These are phyloP conservation scores for Oreochromis tanganicae DNA, from an alignment of 2,113 vertebrate species.

Conservation along the genomic window DNA sequence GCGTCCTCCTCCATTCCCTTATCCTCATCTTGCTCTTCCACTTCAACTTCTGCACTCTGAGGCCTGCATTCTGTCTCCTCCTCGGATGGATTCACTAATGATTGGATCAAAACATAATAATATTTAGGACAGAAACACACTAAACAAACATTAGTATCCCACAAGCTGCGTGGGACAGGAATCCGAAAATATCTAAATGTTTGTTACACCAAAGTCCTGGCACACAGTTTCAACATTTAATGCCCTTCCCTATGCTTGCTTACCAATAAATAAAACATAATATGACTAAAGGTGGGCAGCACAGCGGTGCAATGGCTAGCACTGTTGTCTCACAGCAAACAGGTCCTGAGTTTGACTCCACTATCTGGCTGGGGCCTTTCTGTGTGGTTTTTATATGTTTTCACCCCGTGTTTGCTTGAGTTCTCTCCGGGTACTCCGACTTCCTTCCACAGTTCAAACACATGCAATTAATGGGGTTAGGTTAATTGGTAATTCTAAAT, in stretches of 20 bases:
- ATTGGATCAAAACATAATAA: not conserved
- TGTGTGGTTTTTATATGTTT: not conserved
- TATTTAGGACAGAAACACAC: not conserved
- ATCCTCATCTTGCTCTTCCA: constrained; percentile 12
- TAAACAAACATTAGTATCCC: not conserved
- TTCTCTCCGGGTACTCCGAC: not conserved
- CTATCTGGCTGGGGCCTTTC: not conserved
- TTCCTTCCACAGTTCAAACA: not conserved
- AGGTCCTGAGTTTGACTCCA: not conserved
- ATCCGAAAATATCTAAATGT: not conserved
- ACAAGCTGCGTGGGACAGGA: not conserved
- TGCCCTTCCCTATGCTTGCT: not conserved
- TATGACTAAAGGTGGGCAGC: not conserved
- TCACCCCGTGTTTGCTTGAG: not conserved
- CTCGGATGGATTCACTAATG: constrained; percentile 67
- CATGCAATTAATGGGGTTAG: not conserved
- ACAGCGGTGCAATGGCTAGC: not conserved
- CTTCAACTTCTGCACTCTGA: not conserved
- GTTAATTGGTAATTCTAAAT: not conserved
- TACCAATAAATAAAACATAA: not conserved
- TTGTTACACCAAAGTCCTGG: not conserved
- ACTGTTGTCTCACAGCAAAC: not conserved
- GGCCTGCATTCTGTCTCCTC: constrained; percentile 14
- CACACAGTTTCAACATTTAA: not conserved
- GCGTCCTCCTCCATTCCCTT: not conserved